phyloP scores from a whole-genome alignment of 2,113 vertebrate genomes.

The Thalassarche chlororhynchos region DNA sequence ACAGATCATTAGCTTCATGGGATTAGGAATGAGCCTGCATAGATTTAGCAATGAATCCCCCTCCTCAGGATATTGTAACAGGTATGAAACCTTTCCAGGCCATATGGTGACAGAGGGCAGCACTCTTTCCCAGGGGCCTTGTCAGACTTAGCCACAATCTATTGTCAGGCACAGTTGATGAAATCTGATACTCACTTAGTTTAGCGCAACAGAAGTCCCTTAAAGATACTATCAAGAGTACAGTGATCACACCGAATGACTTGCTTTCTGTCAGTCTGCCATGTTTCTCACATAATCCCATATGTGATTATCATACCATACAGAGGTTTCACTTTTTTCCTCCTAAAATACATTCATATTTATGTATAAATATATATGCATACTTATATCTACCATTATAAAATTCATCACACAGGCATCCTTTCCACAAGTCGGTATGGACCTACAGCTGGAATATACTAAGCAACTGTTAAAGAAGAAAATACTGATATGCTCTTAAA shows the following conservation, averaged over 20 bases:
- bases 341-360: neutral
- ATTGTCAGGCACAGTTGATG: slow-evolving; percentile 71
- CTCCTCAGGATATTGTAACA: slow-evolving; percentile 60
- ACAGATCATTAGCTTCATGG: slow-evolving; percentile 72
- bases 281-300: neutral
- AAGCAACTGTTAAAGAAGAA: neutral
- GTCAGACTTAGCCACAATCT: slow-evolving; percentile 79
- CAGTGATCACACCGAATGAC: neutral
- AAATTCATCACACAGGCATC: neutral
- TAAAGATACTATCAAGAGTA: slow-evolving; percentile 61
- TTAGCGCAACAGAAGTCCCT: slow-evolving; percentile 60
- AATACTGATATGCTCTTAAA: neutral
- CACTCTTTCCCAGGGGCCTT: slow-evolving; percentile 69
- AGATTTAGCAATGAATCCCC: slow-evolving; percentile 59
- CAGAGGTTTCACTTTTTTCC: neutral
- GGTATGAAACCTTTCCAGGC: slow-evolving; percentile 63
- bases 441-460: neutral
- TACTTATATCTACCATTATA: neutral
- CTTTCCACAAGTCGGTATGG: neutral
- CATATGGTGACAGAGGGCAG: slow-evolving; percentile 72
- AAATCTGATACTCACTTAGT: slow-evolving; percentile 76
- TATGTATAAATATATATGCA: neutral
- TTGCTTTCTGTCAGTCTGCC: neutral
- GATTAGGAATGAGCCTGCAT: slow-evolving; percentile 67
- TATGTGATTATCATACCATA: neutral